phyloP scores from a whole-genome alignment of 92 coral and sea anemone genomes.

The Parazoanthus swiftii region DNA sequence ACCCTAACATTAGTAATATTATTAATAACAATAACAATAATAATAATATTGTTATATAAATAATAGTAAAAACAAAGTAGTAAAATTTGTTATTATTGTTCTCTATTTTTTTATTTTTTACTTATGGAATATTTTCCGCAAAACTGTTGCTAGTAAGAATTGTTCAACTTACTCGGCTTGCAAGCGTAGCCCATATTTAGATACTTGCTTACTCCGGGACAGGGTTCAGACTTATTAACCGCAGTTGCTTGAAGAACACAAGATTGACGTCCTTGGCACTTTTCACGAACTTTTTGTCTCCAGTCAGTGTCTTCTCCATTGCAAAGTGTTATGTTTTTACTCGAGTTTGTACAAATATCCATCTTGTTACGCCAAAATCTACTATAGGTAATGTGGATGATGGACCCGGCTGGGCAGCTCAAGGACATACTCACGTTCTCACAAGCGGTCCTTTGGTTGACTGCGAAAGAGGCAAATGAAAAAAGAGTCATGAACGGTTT shows the following conservation, averaged over 20 bases:
- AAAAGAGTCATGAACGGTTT: no score
- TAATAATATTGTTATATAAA: no score
- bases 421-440: not conserved
- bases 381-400: not conserved
- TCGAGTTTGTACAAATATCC: not conserved
- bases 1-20: no score
- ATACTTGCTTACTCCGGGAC: conserved; percentile 9
- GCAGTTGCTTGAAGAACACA: not conserved
- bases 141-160: no score
- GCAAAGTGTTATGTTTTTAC: not conserved
- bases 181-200: not conserved
- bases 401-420: not conserved
- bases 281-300: not conserved
- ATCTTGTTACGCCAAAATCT: not conserved
- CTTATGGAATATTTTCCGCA: no score
- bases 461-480: not conserved
- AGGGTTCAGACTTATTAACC: not conserved
- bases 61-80: no score
- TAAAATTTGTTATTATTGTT: no score
- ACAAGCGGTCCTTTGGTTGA: not conserved
- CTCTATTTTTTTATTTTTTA: no score
- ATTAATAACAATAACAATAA: no score
- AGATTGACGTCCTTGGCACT: not conserved
- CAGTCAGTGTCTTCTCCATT: not conserved
- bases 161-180: not conserved